Evolutionary conservation across 2,113 vertebrate genomes (phyloP).

Genomic region (Saccopteryx bilineata): DNA sequence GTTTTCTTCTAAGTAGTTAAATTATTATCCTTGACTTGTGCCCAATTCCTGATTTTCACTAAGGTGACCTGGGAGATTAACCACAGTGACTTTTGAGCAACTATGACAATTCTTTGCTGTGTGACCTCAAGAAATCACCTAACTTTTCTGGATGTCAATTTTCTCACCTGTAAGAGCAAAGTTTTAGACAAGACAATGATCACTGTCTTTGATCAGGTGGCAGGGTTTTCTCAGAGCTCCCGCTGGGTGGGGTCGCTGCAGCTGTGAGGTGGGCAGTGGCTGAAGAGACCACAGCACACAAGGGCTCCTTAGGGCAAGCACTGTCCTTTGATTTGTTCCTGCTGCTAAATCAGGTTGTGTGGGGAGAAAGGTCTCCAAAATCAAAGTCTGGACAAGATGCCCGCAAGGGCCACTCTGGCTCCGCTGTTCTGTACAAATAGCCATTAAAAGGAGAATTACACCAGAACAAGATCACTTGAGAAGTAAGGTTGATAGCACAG

Average conservation of each 20-base stretch:
- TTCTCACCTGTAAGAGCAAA: background rate
- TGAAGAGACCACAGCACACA: background rate
- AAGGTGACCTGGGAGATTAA: background rate
- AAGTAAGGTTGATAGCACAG: constrained; percentile 35
- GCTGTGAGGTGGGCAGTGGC: background rate
- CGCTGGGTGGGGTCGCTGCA: background rate
- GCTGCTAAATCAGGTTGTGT: constrained; percentile 27
- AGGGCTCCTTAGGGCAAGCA: background rate
- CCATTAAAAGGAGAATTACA: constrained; percentile 59
- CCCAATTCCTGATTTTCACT: background rate
- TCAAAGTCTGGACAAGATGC: constrained; percentile 47
- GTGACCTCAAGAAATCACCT: background rate
- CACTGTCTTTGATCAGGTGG: background rate
- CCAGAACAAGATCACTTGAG: constrained; percentile 15
- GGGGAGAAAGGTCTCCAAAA: constrained; percentile 8
- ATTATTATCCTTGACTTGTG: constrained; percentile 3
- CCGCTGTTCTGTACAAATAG: constrained; percentile 64
- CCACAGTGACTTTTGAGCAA: background rate
- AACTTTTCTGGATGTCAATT: background rate
- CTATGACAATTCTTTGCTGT: background rate
- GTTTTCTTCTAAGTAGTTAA: background rate
- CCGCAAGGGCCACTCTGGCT: constrained; percentile 36
- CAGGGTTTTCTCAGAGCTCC: background rate
- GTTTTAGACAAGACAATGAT: background rate
- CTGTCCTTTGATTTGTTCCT: constrained; percentile 39